Percentiles rank a stretch among this genome's conserved stretches.
These are phyloP conservation scores for Macrostomum lignano DNA, from an alignment of 1,140 invertebrate species.

Conservation along the genomic window DNA sequence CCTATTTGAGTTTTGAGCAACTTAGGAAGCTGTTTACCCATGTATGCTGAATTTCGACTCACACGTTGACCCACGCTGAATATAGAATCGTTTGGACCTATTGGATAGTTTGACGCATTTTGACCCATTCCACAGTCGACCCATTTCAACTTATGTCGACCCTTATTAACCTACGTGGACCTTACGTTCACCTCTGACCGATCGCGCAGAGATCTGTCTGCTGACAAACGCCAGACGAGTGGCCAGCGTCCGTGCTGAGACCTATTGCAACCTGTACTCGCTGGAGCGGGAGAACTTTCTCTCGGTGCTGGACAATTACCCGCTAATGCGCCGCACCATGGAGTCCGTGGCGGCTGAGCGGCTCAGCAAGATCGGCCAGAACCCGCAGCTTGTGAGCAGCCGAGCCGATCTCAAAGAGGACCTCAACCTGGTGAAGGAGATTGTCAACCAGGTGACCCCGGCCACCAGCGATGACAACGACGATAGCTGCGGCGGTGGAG, in stretches of 20 bases:
- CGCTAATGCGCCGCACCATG: slow-evolving; percentile 85
- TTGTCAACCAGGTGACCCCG: slow-evolving; percentile 33
- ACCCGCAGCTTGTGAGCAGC: slow-evolving; percentile 71
- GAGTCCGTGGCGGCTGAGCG: slow-evolving; percentile 89
- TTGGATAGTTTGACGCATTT: too few relatives aligned
- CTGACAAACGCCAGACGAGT: slow-evolving; percentile 71
- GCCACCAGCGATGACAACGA: slow-evolving; percentile 7
- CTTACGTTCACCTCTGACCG: too few relatives aligned
- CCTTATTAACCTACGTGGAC: too few relatives aligned
- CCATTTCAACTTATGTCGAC: too few relatives aligned
- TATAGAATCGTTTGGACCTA: too few relatives aligned
- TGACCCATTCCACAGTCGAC: too few relatives aligned
- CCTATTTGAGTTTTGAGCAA: too few relatives aligned
- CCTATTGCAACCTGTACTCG: slow-evolving; percentile 92
- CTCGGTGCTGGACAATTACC: slow-evolving; percentile 79
- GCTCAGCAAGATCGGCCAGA: slow-evolving; percentile 90
- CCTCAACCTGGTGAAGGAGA: slow-evolving; percentile 20
- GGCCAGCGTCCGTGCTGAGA: slow-evolving; percentile 77
- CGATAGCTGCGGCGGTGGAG: slow-evolving; percentile 2
- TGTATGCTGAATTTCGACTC: too few relatives aligned
- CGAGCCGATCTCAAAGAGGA: slow-evolving; percentile 35
- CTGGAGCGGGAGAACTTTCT: slow-evolving; percentile 89
- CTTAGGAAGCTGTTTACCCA: too few relatives aligned
- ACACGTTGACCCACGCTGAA: too few relatives aligned
- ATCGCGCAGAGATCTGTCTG: slow-evolving; percentile 64